Evolutionary conservation across 2,797 vertebrate species (phyloP), one percentile per base, ranked within the genome.

Genomic region (Channa striata): DNA sequence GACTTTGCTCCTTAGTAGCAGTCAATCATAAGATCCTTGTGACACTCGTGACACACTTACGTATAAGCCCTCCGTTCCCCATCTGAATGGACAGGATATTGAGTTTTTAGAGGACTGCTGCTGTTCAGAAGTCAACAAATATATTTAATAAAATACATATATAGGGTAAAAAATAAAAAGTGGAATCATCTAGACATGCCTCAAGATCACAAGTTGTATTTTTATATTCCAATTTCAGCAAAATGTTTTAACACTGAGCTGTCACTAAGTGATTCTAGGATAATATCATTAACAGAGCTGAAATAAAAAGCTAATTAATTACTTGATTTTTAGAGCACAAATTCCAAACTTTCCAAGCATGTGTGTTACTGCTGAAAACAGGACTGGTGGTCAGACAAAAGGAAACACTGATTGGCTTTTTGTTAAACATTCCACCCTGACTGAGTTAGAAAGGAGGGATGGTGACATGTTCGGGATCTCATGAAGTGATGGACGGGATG

Each of bases 11-110:
- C 54, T 72, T 17, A 16, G 8, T 12, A 37, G 72, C 20, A 59
- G 30, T 59, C 20, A 7, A 71, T 79, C 52, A 39, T 37, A 3
- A 34, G 49, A 74, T 64, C 72, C 37, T 20, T 48, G 68, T 69
- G 51, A 40, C 40, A 12, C 47, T 62, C 23, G 5, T 68, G 66
- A 46, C 63, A 72, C 25, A 34, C 40, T 59, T 25, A 21, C 60
- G 30, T 49, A 66, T 48, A 58, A 49, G 36, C 39, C 47, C 43
- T 46, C 34, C 49, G 50, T 49, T 47, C 43, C 12, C 33, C 30
- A 48, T 20, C 20, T 21, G 52, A 59, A 58, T 11, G 47, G 56
- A 61, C 33, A 39, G 1, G 30, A 13, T 4, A 12, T 19, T 34
- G 11, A 20, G 59, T 39, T 13, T 33, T 30, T 13, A 0, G 14